A percentile compares a stretch with the other conserved stretches of the same genome.
Evolutionary conservation across 2,113 vertebrate genomes (phyloP).

Genomic region (Antennarius striatus): DNA sequence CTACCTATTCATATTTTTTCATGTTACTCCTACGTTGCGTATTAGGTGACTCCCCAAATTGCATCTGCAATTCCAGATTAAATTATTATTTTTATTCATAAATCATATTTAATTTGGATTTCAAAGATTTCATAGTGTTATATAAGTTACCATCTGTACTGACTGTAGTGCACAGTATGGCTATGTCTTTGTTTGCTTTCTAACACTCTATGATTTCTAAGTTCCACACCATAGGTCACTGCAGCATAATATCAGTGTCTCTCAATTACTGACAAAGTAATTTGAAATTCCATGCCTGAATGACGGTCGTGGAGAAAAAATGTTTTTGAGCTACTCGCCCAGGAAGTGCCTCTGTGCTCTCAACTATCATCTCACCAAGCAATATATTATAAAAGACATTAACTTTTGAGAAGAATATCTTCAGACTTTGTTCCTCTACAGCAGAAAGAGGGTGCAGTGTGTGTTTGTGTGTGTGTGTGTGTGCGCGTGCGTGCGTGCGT

Average conservation of each 20-base stretch:
- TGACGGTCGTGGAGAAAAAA: constrained; percentile 37
- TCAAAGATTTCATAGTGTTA: constrained; percentile 24
- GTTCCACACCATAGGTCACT: constrained; percentile 43
- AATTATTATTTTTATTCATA: constrained; percentile 21
- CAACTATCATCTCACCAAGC: constrained; percentile 19
- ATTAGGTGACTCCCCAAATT: constrained; percentile 10
- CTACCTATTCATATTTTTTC: not conserved
- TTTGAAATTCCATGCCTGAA: constrained; percentile 53
- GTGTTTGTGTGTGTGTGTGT: not conserved
- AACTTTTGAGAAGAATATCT: constrained; percentile 41
- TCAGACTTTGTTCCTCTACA: constrained; percentile 51
- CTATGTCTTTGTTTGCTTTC: constrained; percentile 26
- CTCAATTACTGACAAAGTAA: constrained; percentile 56
- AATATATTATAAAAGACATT: constrained; percentile 44
- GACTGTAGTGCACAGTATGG: not conserved
- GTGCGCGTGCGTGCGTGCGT: not conserved
- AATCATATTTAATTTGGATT: constrained; percentile 22
- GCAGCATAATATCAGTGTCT: constrained; percentile 41
- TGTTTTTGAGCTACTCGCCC: constrained; percentile 32
- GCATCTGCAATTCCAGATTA: constrained; percentile 24
- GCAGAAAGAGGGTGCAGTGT: constrained; percentile 42
- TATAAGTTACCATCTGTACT: constrained; percentile 7
- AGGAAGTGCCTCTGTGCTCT: constrained; percentile 31
- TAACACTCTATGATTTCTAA: constrained; percentile 36
- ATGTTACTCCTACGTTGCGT: not conserved